Evolutionary conservation across 2,113 vertebrate genomes (phyloP).

Genomic region (Microtus oregoni): DNA sequence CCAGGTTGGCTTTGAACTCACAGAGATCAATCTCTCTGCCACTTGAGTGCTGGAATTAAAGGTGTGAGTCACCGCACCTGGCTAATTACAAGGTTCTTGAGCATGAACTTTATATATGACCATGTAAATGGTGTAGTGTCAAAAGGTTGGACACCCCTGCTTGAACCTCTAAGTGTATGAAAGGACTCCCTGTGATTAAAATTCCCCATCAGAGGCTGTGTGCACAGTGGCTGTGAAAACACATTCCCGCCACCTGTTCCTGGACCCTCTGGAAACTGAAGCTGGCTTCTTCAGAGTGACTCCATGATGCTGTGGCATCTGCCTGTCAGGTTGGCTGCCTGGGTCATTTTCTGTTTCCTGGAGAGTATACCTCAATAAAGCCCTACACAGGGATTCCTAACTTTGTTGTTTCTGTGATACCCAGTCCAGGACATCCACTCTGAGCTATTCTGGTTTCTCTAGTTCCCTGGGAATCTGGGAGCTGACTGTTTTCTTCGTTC

Average conservation of each 20-base stretch:
- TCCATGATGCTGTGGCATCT: neutral
- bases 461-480: neutral
- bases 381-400: neutral
- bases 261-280: neutral
- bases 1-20: neutral
- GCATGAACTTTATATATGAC: neutral
- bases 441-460: neutral
- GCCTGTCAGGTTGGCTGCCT: neutral
- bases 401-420: neutral
- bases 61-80: neutral
- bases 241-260: neutral
- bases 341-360: neutral
- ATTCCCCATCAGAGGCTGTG: neutral
- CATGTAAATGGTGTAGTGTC: too few species aligned
- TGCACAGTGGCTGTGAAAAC: neutral
- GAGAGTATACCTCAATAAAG: neutral
- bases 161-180: neutral
- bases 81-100: neutral
- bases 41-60: neutral
- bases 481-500: neutral
- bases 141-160: neutral
- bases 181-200: neutral
- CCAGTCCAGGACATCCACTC: neutral
- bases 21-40: neutral
- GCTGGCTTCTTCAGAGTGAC: neutral